Evolutionary conservation across 2,797 vertebrate species (phyloP).

Genomic region (Champsocephalus esox): DNA sequence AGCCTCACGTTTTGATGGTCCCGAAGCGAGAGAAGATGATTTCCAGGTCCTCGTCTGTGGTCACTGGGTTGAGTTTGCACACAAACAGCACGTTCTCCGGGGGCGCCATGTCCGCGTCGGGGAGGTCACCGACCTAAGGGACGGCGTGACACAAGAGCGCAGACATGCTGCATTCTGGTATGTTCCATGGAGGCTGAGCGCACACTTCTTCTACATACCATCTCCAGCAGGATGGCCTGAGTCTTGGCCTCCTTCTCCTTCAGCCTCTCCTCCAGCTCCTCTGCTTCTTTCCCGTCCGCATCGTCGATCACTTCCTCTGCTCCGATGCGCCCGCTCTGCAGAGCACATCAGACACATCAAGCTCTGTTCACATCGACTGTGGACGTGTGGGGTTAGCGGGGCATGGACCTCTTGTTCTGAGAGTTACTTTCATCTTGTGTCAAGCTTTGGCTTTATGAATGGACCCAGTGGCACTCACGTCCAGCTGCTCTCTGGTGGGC

Average conservation of each 20-base stretch:
- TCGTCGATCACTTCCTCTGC: slow-evolving; percentile 96
- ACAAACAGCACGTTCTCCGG: slow-evolving; percentile 97
- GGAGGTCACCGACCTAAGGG: slow-evolving; percentile 93
- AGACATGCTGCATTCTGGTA: not conserved
- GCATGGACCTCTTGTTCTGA: not conserved
- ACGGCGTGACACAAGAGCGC: slow-evolving; percentile 22
- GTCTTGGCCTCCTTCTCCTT: slow-evolving; percentile 98
- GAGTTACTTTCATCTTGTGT: not conserved
- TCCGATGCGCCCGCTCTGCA: slow-evolving; percentile 95
- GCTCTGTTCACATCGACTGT: not conserved
- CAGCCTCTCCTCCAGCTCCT: slow-evolving; percentile 93
- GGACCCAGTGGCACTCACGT: slow-evolving; percentile 85
- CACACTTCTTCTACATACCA: slow-evolving; percentile 84
- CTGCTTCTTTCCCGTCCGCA: slow-evolving; percentile 87
- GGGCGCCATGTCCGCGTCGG: slow-evolving; percentile 93
- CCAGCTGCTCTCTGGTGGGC: slow-evolving; percentile 93
- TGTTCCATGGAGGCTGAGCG: not conserved
- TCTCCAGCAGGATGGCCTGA: slow-evolving; percentile 95
- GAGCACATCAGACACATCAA: not conserved
- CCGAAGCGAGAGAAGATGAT: slow-evolving; percentile 98
- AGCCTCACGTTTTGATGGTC: slow-evolving; percentile 89
- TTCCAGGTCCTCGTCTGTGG: slow-evolving; percentile 96
- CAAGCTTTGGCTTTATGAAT: not conserved
- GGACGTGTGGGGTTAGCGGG: not conserved
- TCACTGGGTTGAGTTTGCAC: slow-evolving; percentile 98